phyloP scores from a whole-genome alignment of 2,888 invertebrate species.

The Pachymerium ferrugineum region DNA sequence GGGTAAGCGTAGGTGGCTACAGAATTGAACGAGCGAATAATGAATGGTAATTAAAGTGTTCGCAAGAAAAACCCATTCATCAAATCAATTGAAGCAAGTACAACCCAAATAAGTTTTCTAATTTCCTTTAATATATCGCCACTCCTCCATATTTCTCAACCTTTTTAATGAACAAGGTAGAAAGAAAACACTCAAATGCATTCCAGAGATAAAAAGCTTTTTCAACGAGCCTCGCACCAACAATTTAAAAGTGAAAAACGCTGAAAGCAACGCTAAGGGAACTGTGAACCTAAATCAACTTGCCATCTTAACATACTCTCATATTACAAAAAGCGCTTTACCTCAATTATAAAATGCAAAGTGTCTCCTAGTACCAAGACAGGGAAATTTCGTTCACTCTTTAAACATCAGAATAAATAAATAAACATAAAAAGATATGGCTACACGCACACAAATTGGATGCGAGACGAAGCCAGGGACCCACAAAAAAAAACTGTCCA shows the following conservation, averaged over 20 bases:
- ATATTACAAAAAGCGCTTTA: neutral
- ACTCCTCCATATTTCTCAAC: neutral
- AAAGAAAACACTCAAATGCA: neutral
- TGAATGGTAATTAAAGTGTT: too few relatives aligned
- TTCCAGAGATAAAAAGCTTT: neutral
- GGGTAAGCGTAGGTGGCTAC: too few relatives aligned
- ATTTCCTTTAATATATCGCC: too few relatives aligned
- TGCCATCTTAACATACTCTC: neutral
- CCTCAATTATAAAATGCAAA: neutral
- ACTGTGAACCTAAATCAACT: neutral
- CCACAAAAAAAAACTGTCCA: slow-evolving; percentile 7
- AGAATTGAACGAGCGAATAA: too few relatives aligned
- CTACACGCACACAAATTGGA: neutral
- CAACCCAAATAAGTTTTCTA: too few relatives aligned
- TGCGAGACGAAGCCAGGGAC: neutral
- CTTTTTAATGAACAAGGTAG: neutral
- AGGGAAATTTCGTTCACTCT: neutral
- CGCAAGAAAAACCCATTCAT: too few relatives aligned
- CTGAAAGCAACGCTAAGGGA: neutral
- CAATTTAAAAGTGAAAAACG: neutral
- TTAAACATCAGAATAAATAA: neutral
- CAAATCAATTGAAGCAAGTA: too few relatives aligned
- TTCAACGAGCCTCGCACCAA: neutral
- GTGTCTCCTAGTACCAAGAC: too few relatives aligned
- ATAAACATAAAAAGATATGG: neutral